These are phyloP conservation scores for Gastrophysa polygoni DNA, from an alignment of 2,888 invertebrate genomes.

Conservation along the genomic window DNA sequence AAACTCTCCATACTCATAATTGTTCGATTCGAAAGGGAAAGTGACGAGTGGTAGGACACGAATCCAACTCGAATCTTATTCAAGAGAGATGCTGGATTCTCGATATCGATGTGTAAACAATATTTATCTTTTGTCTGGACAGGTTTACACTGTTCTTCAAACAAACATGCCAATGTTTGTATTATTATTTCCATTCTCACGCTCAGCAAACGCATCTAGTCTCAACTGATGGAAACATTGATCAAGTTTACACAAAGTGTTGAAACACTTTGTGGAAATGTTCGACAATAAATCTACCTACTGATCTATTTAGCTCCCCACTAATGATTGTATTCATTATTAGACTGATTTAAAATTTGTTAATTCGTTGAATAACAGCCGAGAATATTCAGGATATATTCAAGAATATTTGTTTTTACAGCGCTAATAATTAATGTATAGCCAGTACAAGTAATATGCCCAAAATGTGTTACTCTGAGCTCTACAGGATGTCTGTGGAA, in stretches of 20 bases:
- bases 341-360: no score
- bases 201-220: constrained; percentile 26
- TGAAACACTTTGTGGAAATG: constrained; percentile 24
- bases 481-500: no score
- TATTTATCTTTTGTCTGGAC: constrained; percentile 53
- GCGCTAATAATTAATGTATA: no score
- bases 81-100: constrained; percentile 8
- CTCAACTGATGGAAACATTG: constrained; percentile 14
- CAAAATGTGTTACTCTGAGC: no score
- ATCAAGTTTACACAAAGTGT: constrained; percentile 23
- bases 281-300: constrained; percentile 15
- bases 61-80: not conserved
- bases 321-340: no score
- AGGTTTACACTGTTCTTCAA: constrained; percentile 51
- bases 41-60: not conserved
- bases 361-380: no score
- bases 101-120: constrained; percentile 52
- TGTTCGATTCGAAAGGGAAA: not conserved
- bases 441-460: no score
- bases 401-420: no score
- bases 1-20: no score
- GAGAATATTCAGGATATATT: no score
- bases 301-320: not conserved
- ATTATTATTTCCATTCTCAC: constrained; percentile 48
- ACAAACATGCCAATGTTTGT: constrained; percentile 50